Evolutionary conservation across 92 coral and sea anemone species (phyloP), one percentile per base, ranked within the genome.

Genomic region (Zoanthus sansibaricus): DNA sequence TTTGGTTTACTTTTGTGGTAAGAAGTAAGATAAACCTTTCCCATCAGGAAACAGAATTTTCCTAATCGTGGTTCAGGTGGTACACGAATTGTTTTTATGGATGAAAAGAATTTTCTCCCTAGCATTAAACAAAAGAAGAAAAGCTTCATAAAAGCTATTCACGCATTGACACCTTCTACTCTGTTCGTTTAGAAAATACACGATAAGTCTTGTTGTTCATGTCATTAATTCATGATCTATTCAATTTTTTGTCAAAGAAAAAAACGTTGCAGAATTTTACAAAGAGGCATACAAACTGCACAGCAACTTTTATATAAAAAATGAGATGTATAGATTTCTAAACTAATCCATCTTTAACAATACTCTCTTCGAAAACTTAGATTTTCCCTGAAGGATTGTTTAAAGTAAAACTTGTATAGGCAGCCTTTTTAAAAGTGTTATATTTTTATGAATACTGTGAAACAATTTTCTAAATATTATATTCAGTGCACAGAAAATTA

Each of bases 1-100:
- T 45, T 80, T 64, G 75, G 85, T 80, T 80, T 80, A 80, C 85
- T 20, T 80, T 80, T 80, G 85, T 80, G 85, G 85, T 80, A 42
- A 80, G 58, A 15, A 66, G 15, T 44, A 80, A 67, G 85, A 80
- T 80, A 80, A 80, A 80, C 75, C 47, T 20, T 67, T 64, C 85
- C 62, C 85, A 21, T 80, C 75, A 64, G 75, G 75, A 64, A 80
- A 80, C 85, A 80, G 85, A 80, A 80, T 64, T 67, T 64, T 31
- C 47, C 85, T 80, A 66, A 80, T 80, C 66, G 85, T 66, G 46
- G 75, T 80, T 80, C 85, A 80, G 85, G 75, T 64, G 85, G 85
- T 80, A 21, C 75, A 80, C 44, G 85, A 80, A 80, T 80, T 67
- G 85, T 61, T 66, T 80, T 66, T 80, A 33, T 45, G 75, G 75